A percentile compares a stretch with the other conserved stretches of the same genome.
These are phyloP conservation scores for Amiota communis DNA, from an alignment of 2,888 invertebrate species.

Conservation along the genomic window DNA sequence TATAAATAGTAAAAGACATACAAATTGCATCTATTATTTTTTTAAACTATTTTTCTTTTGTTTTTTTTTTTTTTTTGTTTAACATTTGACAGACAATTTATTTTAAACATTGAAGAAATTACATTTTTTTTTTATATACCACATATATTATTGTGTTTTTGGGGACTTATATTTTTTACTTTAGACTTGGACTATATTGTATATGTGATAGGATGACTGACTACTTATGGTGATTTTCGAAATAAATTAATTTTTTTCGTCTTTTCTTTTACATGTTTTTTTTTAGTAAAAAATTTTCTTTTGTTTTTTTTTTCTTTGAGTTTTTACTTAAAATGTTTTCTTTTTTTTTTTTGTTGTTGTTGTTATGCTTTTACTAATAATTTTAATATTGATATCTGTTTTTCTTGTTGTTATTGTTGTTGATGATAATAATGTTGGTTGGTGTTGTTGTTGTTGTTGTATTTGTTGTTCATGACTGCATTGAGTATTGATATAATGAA, in stretches of 20 bases:
- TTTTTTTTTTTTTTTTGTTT: slow-evolving; percentile 20
- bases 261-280: slow-evolving; percentile 11
- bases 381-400: no score
- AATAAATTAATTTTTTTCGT: not conserved
- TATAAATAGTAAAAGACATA: slow-evolving; percentile 26
- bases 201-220: no score
- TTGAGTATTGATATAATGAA: slow-evolving; percentile 65
- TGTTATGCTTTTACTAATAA: no score
- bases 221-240: no score
- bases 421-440: no score
- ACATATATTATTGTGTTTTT: no score
- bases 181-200: not conserved
- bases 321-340: not conserved
- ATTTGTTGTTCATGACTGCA: slow-evolving; percentile 48
- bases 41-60: slow-evolving; percentile 6
- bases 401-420: no score
- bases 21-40: slow-evolving; percentile 24
- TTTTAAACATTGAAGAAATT: slow-evolving; percentile 16
- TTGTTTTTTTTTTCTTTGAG: slow-evolving; percentile 12
- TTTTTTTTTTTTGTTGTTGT: no score
- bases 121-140: not conserved
- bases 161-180: slow-evolving; percentile 12
- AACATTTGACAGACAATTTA: slow-evolving; percentile 7
- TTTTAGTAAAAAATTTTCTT: no score
- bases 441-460: not conserved